These are phyloP conservation scores for Acanthurus lineatus DNA, from an alignment of 2,797 vertebrate species.

Conservation along the genomic window DNA sequence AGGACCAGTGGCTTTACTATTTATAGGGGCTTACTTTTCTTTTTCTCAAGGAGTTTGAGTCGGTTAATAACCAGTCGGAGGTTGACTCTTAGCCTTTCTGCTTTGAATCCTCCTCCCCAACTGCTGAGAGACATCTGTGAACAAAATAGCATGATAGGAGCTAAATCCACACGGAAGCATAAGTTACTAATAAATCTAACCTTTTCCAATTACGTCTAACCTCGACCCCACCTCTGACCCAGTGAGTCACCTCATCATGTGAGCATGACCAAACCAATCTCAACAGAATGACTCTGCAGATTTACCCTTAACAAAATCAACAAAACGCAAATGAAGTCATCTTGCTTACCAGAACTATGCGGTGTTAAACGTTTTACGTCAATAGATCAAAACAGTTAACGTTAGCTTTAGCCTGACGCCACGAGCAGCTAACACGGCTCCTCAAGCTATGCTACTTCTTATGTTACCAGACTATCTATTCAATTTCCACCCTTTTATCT, in stretches of 20 bases:
- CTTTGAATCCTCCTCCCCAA: conserved; percentile 95
- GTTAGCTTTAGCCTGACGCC: conserved; percentile 57
- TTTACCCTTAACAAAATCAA: conserved; percentile 24
- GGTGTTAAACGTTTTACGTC: neutral
- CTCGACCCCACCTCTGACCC: conserved; percentile 28
- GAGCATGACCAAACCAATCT: conserved; percentile 51
- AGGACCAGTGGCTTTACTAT: neutral
- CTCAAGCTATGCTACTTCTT: neutral
- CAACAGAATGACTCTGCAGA: conserved; percentile 28
- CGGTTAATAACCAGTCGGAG: conserved; percentile 96
- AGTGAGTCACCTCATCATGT: conserved; percentile 74
- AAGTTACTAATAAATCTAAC: conserved; percentile 17
- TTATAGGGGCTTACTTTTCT: conserved; percentile 92
- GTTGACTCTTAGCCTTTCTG: conserved; percentile 95
- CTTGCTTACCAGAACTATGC: neutral
- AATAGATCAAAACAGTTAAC: conserved; percentile 33
- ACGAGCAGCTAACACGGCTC: conserved; percentile 9
- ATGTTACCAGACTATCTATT: neutral
- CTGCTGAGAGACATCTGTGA: conserved; percentile 78
- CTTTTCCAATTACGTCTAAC: neutral
- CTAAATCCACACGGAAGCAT: neutral
- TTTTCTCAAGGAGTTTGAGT: conserved; percentile 97
- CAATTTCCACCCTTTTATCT: accelerated
- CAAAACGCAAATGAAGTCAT: neutral
- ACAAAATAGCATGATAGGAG: conserved; percentile 14